A percentile compares a stretch with the other conserved stretches of the same genome.
These are phyloP conservation scores for Tupiocoris notatus DNA, from an alignment of 2,888 invertebrate genomes.

Conservation along the genomic window DNA sequence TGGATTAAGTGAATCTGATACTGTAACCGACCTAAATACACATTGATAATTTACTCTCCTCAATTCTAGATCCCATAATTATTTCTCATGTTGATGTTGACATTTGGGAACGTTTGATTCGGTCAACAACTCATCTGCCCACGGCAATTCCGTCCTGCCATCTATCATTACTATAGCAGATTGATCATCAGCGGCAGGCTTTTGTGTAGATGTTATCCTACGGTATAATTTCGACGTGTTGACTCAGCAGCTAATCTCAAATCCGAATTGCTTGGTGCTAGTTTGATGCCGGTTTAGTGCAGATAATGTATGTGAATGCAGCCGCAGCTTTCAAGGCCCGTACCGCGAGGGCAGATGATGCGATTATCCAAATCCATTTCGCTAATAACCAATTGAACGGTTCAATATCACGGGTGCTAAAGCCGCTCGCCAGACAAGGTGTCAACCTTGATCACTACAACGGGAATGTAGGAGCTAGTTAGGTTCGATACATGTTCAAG, in stretches of 20 bases:
- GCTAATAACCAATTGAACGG: neutral
- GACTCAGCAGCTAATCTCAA: neutral
- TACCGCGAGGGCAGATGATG: neutral
- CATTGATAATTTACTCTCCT: neutral
- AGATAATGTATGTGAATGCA: neutral
- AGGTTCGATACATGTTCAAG: too few species aligned
- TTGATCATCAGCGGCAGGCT: neutral
- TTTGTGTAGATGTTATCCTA: neutral
- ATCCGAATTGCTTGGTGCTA: neutral
- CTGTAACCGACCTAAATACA: too few species aligned
- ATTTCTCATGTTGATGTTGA: neutral
- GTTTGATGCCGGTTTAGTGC: neutral
- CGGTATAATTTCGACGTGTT: neutral
- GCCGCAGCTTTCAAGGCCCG: neutral
- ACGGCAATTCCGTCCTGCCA: neutral
- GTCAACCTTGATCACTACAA: too few species aligned
- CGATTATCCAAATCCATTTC: neutral
- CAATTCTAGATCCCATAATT: neutral
- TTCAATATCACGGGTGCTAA: too few species aligned
- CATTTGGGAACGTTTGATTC: neutral
- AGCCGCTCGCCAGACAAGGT: too few species aligned
- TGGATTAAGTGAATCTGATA: too few species aligned
- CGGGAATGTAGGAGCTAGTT: too few species aligned
- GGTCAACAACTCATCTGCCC: neutral
- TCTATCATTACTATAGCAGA: neutral